Evolutionary conservation across 2,797 vertebrate species (phyloP).

Genomic region (Holocentrus rufus): DNA sequence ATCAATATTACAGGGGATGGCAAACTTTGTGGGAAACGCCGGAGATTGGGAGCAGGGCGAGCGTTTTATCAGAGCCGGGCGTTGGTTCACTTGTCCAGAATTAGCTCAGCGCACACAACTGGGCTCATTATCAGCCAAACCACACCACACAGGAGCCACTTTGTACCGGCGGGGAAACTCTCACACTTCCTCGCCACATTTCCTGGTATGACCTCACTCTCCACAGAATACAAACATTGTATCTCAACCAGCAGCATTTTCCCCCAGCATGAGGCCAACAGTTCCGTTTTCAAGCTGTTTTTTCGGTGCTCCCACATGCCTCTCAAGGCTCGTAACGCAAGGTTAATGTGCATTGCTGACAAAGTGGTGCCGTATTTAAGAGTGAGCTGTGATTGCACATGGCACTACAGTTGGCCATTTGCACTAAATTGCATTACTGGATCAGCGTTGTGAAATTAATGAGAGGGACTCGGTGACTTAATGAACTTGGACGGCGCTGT

Average conservation of each 20-base stretch:
- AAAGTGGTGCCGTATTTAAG: neutral
- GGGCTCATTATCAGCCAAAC: slow-evolving; percentile 58
- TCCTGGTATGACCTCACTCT: slow-evolving; percentile 72
- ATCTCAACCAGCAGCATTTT: slow-evolving; percentile 46
- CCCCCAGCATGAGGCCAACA: slow-evolving; percentile 42
- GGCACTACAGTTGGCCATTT: slow-evolving; percentile 37
- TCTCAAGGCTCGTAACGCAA: neutral
- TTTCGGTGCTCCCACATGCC: neutral
- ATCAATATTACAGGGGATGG: slow-evolving; percentile 11
- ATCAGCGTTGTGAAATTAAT: slow-evolving; percentile 51
- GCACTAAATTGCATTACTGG: slow-evolving; percentile 34
- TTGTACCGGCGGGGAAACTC: slow-evolving; percentile 55
- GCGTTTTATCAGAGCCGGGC: slow-evolving; percentile 55
- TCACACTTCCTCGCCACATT: slow-evolving; percentile 58
- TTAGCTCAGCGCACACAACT: slow-evolving; percentile 46
- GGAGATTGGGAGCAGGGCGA: neutral
- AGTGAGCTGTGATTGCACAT: slow-evolving; percentile 5
- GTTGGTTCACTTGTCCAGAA: slow-evolving; percentile 57
- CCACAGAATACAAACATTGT: slow-evolving; percentile 52
- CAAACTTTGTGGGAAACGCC: slow-evolving; percentile 9
- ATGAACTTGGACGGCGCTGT: slow-evolving; percentile 43
- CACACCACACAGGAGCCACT: slow-evolving; percentile 56
- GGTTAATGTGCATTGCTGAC: neutral
- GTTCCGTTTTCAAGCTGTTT: neutral
- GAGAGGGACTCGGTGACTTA: slow-evolving; percentile 50